Base-by-base conservation (phyloP, 1,140 invertebrate genomes). In the Orius laevigatus region DNA sequence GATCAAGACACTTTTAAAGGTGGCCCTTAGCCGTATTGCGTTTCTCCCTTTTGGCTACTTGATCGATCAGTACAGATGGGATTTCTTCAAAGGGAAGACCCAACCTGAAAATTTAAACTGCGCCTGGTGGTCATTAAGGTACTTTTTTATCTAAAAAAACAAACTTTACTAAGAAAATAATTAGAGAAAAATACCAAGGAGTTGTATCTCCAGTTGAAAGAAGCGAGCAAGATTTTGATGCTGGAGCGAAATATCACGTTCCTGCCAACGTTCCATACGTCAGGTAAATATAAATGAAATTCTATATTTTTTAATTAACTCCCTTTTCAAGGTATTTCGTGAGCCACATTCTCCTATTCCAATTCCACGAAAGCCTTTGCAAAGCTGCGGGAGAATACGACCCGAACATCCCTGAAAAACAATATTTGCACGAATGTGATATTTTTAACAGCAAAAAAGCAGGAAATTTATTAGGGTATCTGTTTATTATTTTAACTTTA, bases 1-100 rank as follows among this genome's bases (percentile, higher is more conserved):
- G 50, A 73, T 91, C 3, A 91, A 91, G 62, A 78, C 81, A 58
- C 66, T 91, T 2, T 79, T 84, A 61, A 63, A 71, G 45, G 80
- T 74, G 57, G 86, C 84, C 5, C 67, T 95, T 19, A 74, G 88
- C 38, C 92, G 91, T 63, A 76, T 96, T 5, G 81, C 78, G 0
- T 85, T 93, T 59, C 64, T 94, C 1, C 89, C 91, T 0, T 94
- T 84, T 63, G 85, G 82, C 1, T 89, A 84, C 57, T 67, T 85
- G 2, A 73, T 91, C 59, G 90, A 94, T 62, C 65, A 79, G 51
- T 95, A 84, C 75, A 71, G 89, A 11, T 94, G 88, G 79, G 75
- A 79, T 31, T 74, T 94, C 16, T 94, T 89, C 65, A 73, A 76
- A 34, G 82, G 82, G 0, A 71, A 78, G 53, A 79, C 77, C 0